A percentile compares a stretch with the other conserved stretches of the same genome.
Conservation (phyloP, 2,888 invertebrate species). For the Mayetiola destructor region DNA sequence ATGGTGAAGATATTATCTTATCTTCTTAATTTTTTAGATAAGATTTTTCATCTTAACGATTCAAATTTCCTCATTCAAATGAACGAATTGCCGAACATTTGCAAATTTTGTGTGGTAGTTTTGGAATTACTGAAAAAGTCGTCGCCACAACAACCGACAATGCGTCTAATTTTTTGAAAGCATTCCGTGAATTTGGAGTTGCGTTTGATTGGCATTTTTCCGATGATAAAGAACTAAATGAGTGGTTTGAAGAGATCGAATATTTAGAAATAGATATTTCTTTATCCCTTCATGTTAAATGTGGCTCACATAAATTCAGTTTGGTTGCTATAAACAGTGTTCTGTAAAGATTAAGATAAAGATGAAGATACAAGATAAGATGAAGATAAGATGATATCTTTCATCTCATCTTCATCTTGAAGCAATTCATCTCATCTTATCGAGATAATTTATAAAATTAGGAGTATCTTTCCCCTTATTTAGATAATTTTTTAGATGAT, state of each 20-base stretch:
- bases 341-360: too few relatives aligned
- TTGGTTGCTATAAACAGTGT: not conserved
- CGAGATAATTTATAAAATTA: too few relatives aligned
- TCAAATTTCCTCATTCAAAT: not conserved
- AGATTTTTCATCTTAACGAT: not conserved
- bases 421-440: too few relatives aligned
- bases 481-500: too few relatives aligned
- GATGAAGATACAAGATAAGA: too few relatives aligned
- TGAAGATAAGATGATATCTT: too few relatives aligned
- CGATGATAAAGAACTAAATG: not conserved
- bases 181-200: not conserved
- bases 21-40: too few relatives aligned
- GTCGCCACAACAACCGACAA: not conserved
- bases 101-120: not conserved
- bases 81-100: not conserved
- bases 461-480: too few relatives aligned
- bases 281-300: not conserved
- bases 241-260: not conserved
- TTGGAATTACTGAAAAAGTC: slow-evolving; percentile 1
- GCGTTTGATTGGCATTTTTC: not conserved
- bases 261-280: not conserved
- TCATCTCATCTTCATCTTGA: too few relatives aligned
- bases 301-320: slow-evolving; percentile 1
- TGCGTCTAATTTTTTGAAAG: not conserved
- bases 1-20: too few relatives aligned